Conservation (phyloP, 2,888 invertebrate genomes). For the Lasioglossum pauxillum region DNA sequence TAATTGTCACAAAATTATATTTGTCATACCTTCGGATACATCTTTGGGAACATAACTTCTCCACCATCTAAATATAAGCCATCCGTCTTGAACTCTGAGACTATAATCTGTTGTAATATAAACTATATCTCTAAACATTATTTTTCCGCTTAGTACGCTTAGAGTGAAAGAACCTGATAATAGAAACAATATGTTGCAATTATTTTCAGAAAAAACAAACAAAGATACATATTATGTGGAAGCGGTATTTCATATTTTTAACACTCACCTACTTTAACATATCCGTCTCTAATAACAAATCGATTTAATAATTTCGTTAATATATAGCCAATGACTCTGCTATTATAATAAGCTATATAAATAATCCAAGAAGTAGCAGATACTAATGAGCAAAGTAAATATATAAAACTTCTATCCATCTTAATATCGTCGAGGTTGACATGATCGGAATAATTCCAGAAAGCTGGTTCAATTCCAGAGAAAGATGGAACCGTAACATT, state of each 20-base stretch:
- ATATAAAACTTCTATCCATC: slow-evolving; percentile 91
- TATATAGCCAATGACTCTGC: slow-evolving; percentile 95
- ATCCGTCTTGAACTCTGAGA: slow-evolving; percentile 97
- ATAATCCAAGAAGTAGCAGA: slow-evolving; percentile 96
- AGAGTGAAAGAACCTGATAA: slow-evolving; percentile 94
- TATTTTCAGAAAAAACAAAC: background rate
- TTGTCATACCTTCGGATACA: slow-evolving; percentile 93
- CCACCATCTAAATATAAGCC: slow-evolving; percentile 99
- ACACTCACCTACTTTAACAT: slow-evolving; percentile 93
- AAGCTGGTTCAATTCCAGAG: slow-evolving; percentile 80
- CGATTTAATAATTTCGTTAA: slow-evolving; percentile 95
- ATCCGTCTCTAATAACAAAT: slow-evolving; percentile 93
- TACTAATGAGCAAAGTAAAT: slow-evolving; percentile 92
- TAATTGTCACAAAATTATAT: background rate
- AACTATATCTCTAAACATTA: slow-evolving; percentile 98
- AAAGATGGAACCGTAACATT: slow-evolving; percentile 78
- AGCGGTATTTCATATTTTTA: background rate
- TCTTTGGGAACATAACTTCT: slow-evolving; percentile 97
- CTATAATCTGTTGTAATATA: slow-evolving; percentile 98
- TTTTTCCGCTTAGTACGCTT: slow-evolving; percentile 98
- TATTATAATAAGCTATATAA: slow-evolving; percentile 98
- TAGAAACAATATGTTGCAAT: background rate
- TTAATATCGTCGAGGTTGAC: slow-evolving; percentile 88
- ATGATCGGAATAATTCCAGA: slow-evolving; percentile 88
- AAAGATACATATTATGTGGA: background rate